These are phyloP conservation scores for Corydoras sp. DNA, from an alignment of 2,113 vertebrate species.

Conservation along the genomic window DNA sequence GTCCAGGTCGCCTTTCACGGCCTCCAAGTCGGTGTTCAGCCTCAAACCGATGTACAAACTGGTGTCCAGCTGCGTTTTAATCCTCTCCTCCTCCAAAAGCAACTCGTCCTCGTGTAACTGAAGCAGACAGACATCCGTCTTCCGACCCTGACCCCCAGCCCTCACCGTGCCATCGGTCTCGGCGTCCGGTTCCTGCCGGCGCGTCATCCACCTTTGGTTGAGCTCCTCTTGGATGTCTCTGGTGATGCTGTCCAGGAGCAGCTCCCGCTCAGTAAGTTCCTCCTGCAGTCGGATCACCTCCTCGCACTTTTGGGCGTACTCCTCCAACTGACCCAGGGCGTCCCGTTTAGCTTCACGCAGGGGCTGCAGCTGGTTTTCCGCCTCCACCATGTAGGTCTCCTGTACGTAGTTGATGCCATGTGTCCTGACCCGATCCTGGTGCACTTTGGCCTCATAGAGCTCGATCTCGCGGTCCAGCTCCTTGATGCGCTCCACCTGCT, in stretches of 20 bases:
- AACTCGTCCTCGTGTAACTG: slow-evolving; percentile 51
- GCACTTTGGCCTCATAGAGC: slow-evolving; percentile 79
- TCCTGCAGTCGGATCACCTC: slow-evolving; percentile 79
- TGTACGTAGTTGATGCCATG: slow-evolving; percentile 94
- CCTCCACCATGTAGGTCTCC: slow-evolving; percentile 81
- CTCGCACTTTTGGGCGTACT: slow-evolving; percentile 63
- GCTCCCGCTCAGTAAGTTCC: slow-evolving; percentile 79
- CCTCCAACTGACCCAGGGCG: slow-evolving; percentile 45
- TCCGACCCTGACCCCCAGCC: slow-evolving; percentile 46
- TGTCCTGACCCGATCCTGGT: slow-evolving; percentile 80
- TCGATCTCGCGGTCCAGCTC: slow-evolving; percentile 91
- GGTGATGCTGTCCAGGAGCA: slow-evolving; percentile 77
- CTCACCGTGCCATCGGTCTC: slow-evolving; percentile 41
- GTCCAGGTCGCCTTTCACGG: slow-evolving; percentile 74
- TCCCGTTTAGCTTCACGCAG: not conserved
- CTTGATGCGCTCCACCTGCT: slow-evolving; percentile 84
- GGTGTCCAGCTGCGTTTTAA: slow-evolving; percentile 86
- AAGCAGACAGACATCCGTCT: slow-evolving; percentile 38
- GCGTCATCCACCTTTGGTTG: slow-evolving; percentile 85
- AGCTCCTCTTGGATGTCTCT: slow-evolving; percentile 88
- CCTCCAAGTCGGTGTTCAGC: slow-evolving; percentile 82
- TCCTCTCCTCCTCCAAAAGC: slow-evolving; percentile 70
- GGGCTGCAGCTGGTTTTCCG: slow-evolving; percentile 12
- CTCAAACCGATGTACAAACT: slow-evolving; percentile 89
- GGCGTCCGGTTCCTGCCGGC: slow-evolving; percentile 62